Evolutionary conservation across 2,113 vertebrate genomes (phyloP), one percentile per base, ranked within the genome.

Genomic region (Amazona vittata): DNA sequence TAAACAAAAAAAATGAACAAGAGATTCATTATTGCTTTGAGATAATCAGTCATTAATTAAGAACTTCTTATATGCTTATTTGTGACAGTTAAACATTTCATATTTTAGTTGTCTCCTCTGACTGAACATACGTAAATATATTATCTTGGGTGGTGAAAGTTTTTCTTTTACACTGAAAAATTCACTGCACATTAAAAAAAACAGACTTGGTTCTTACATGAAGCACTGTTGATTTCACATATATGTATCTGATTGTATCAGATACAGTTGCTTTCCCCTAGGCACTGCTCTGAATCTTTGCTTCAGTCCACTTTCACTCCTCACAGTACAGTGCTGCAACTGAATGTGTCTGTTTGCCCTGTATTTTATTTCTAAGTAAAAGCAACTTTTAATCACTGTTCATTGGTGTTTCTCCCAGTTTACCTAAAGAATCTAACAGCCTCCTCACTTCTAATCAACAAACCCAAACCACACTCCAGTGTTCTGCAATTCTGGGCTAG

Each of bases 41-140:
- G 60, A 86, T 75, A 94, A 90, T 50, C 21, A 90, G 47, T 59
- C 63, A 80, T 77, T 75, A 92, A 94, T 93, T 91, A 94, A 91
- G 86, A 90, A 71, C 39, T 60, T 74, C 37, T 79, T 84, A 89
- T 29, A 65, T 19, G 89, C 19, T 65, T 92, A 71, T 7, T 82
- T 67, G 57, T 70, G 49, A 59, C 60, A 93, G 69, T 74, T 78
- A 75, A 68, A 37, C 26, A n/a, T 81, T 83, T 83, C 64, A 57
- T 83, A 35, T 73, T 89, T 88, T 15, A 90, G 55, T 17, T 71
- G n/a, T n/a, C 31, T 89, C 24, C 63, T 95, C 89, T 78, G 21
- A 75, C 15, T 39, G 57, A 37, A 93, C 49, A 39, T n/a, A 69
- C 3, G 19, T 89, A 78, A 90, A 82, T 63, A 55, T 6, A 69